phyloP scores from a whole-genome alignment of 2,113 vertebrate species.

The Campylomormyrus numenius region DNA sequence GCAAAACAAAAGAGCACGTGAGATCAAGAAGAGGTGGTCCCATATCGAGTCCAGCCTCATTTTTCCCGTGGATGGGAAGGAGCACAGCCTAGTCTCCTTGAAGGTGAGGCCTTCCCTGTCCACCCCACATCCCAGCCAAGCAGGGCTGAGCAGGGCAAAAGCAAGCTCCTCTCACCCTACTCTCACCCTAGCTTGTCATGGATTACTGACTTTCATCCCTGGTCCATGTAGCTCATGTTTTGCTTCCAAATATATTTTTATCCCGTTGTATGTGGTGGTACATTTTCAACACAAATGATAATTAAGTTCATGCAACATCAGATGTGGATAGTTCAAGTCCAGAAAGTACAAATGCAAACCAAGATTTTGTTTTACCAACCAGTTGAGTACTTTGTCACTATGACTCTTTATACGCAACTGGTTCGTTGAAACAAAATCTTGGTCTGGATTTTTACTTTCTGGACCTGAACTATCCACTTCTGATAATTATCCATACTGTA shows the following conservation, averaged over 20 bases:
- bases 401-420: not conserved
- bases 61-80: constrained; percentile 66
- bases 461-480: not conserved
- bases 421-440: not conserved
- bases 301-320: not conserved
- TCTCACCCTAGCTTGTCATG: not conserved
- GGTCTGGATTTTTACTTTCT: not conserved
- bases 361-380: not conserved
- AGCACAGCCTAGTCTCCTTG: constrained; percentile 70
- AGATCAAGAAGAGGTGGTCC: constrained; percentile 73
- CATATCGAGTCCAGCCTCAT: constrained; percentile 76
- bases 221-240: not conserved
- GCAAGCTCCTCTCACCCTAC: not conserved
- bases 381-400: not conserved
- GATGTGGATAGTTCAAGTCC: not conserved
- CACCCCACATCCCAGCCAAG: not conserved
- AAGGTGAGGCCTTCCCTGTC: constrained; percentile 61
- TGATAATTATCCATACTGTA: not conserved
- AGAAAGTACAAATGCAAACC: not conserved
- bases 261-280: not conserved
- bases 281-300: not conserved
- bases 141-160: not conserved
- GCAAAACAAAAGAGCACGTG: constrained; percentile 70
- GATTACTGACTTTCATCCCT: not conserved
- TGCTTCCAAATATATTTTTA: not conserved